phyloP scores from a whole-genome alignment of 2,888 invertebrate genomes.

The Stenotaenia linearis region DNA sequence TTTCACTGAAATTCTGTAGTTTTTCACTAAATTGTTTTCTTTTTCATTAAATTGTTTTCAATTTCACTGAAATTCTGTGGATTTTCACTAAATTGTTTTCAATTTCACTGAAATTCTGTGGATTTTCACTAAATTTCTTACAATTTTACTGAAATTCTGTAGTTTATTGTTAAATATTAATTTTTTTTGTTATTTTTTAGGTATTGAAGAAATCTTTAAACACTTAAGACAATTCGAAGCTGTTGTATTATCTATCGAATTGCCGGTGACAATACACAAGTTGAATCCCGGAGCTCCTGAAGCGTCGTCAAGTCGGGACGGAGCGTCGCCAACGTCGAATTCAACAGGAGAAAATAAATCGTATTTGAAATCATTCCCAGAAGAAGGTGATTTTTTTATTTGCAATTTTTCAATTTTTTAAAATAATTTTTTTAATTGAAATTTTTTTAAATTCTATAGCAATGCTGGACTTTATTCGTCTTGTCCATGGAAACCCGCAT shows the following conservation, averaged over 20 bases:
- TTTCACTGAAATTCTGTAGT: too few species aligned
- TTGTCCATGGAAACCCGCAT: constrained; percentile 62
- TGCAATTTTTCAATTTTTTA: neutral
- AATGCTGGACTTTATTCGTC: constrained; percentile 58
- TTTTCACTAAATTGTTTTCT: too few species aligned
- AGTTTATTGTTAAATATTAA: neutral
- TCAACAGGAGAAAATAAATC: neutral
- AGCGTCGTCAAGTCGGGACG: too few species aligned
- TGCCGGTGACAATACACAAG: neutral
- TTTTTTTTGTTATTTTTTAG: constrained; percentile 30
- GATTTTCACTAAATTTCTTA: too few species aligned
- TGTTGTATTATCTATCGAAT: constrained; percentile 26
- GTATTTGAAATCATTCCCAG: neutral
- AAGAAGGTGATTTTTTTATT: neutral
- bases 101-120: too few species aligned
- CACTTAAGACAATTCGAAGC: constrained; percentile 37
- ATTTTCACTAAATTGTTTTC: too few species aligned
- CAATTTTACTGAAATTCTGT: too few species aligned
- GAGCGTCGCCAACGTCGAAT: too few species aligned
- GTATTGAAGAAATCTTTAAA: constrained; percentile 37
- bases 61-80: too few species aligned
- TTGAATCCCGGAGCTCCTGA: neutral
- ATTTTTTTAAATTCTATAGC: constrained; percentile 45
- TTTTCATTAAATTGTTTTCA: too few species aligned
- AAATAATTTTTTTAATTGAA: constrained; percentile 37